These are phyloP conservation scores for Trichopoda pennipes DNA, from an alignment of 2,888 invertebrate genomes.

Conservation along the genomic window DNA sequence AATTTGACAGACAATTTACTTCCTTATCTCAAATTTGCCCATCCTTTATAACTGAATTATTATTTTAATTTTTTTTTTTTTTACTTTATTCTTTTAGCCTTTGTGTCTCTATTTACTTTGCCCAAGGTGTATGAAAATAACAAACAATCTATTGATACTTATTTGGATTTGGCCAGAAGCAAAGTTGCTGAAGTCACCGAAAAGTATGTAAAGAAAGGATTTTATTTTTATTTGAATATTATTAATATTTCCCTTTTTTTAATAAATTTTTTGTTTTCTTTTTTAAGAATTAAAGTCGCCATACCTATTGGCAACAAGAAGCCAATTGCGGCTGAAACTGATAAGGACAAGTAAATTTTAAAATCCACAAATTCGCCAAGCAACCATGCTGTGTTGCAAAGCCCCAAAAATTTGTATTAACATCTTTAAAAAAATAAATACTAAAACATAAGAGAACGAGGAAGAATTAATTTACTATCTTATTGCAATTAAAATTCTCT, in stretches of 20 bases:
- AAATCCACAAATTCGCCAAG: slow-evolving; percentile 68
- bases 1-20: too few species aligned
- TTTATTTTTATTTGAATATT: background rate
- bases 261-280: background rate
- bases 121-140: slow-evolving; percentile 98
- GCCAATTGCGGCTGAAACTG: slow-evolving; percentile 83
- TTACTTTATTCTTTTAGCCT: slow-evolving; percentile 84
- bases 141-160: slow-evolving; percentile 95
- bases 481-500: slow-evolving; percentile 68
- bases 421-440: slow-evolving; percentile 52
- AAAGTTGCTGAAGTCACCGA: slow-evolving; percentile 94
- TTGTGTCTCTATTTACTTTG: slow-evolving; percentile 95
- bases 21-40: too few species aligned
- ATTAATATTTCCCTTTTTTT: background rate
- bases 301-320: slow-evolving; percentile 94
- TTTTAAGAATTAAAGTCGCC: slow-evolving; percentile 89
- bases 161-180: slow-evolving; percentile 91
- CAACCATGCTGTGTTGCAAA: slow-evolving; percentile 59
- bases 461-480: slow-evolving; percentile 66
- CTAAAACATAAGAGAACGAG: slow-evolving; percentile 51
- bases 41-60: too few species aligned
- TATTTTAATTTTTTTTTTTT: background rate
- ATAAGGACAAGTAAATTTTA: slow-evolving; percentile 89
- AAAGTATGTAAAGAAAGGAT: slow-evolving; percentile 85
- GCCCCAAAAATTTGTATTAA: slow-evolving; percentile 61